phyloP scores from a whole-genome alignment of 1,140 invertebrate genomes.

The Drosophila hydei region DNA sequence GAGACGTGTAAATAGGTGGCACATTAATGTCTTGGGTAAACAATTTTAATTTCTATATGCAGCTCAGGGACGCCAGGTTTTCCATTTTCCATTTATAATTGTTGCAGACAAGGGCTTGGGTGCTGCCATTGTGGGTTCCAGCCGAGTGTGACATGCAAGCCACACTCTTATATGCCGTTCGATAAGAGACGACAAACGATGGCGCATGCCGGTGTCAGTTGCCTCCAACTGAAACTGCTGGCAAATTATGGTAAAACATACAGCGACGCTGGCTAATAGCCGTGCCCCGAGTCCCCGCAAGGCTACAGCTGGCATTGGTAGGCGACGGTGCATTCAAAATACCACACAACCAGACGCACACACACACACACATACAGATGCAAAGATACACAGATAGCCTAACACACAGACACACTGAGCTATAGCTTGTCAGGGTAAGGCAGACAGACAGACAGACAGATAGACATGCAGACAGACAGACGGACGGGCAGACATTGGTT shows the following conservation, averaged over 20 bases:
- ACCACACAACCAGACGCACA: no score
- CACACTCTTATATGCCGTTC: slow-evolving; percentile 44
- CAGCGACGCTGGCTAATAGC: slow-evolving; percentile 47
- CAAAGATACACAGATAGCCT: not conserved
- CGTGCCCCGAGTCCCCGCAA: slow-evolving; percentile 5
- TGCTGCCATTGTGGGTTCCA: not conserved
- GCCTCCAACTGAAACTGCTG: slow-evolving; percentile 53
- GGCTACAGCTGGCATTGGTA: slow-evolving; percentile 18
- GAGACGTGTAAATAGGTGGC: slow-evolving; percentile 33
- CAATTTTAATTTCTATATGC: slow-evolving; percentile 72
- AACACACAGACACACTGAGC: not conserved
- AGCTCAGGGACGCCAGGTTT: slow-evolving; percentile 41
- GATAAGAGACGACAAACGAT: slow-evolving; percentile 70
- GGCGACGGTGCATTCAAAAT: slow-evolving; percentile 54
- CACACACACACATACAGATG: slow-evolving; percentile 25
- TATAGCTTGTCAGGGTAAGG: slow-evolving; percentile 3
- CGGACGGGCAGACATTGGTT: slow-evolving; percentile 5
- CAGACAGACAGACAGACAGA: slow-evolving; percentile 6
- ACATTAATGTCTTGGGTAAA: slow-evolving; percentile 78
- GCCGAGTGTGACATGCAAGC: slow-evolving; percentile 49
- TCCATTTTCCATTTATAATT: slow-evolving; percentile 72
- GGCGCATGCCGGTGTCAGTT: slow-evolving; percentile 44
- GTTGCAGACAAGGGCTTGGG: slow-evolving; percentile 7
- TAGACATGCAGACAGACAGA: slow-evolving; percentile 16
- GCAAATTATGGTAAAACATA: slow-evolving; percentile 80